A percentile compares a stretch with the other conserved stretches of the same genome.
phyloP scores from a whole-genome alignment of 2,113 vertebrate genomes.

The Clarias batrachus region DNA sequence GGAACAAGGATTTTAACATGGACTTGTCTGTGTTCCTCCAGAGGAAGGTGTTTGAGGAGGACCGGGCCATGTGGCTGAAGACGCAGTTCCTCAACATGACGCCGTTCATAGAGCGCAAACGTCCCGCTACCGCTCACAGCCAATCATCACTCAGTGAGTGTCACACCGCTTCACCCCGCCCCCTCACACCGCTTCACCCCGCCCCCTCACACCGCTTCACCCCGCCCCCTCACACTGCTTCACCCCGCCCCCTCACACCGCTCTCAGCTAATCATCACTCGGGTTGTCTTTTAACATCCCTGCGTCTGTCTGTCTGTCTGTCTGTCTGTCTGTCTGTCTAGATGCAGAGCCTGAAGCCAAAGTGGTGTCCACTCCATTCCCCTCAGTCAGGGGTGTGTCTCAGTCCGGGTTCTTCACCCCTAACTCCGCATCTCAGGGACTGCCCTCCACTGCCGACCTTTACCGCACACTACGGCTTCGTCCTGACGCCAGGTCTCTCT shows the following conservation, averaged over 20 bases:
- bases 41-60: constrained; percentile 93
- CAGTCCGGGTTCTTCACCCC: constrained; percentile 65
- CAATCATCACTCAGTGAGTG: constrained; percentile 80
- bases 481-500: constrained; percentile 76
- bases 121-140: constrained; percentile 79
- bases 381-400: constrained; percentile 52
- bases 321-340: constrained; percentile 40
- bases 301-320: neutral
- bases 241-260: neutral
- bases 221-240: neutral
- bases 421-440: constrained; percentile 62
- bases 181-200: constrained; percentile 6
- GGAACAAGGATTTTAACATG: too few relatives aligned
- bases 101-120: constrained; percentile 80
- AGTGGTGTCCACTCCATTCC: constrained; percentile 57
- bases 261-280: constrained; percentile 64
- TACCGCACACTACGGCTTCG: constrained; percentile 71
- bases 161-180: neutral
- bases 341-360: constrained; percentile 70
- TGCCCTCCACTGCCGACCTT: constrained; percentile 75
- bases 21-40: constrained; percentile 53
- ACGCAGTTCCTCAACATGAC: constrained; percentile 95
- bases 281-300: neutral
- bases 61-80: constrained; percentile 88
- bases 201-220: neutral